phyloP scores from a whole-genome alignment of 2,797 vertebrate species.

The Mycteria americana region DNA sequence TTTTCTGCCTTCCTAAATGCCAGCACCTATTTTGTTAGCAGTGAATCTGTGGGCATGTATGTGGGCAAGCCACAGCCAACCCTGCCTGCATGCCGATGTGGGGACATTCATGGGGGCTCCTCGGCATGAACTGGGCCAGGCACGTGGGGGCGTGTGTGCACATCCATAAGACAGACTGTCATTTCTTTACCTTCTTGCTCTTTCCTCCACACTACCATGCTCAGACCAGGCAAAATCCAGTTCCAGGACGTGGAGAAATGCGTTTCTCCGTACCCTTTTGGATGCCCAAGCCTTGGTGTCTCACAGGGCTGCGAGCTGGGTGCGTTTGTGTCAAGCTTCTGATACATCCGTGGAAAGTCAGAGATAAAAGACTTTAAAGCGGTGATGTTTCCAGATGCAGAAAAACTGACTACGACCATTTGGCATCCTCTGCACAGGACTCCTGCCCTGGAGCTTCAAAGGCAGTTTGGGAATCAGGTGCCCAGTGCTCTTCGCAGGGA shows the following conservation, averaged over 20 bases:
- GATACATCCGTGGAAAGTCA: background rate
- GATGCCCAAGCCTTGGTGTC: background rate
- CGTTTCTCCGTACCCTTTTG: background rate
- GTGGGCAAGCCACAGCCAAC: background rate
- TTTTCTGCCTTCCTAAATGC: background rate
- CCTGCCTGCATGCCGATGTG: background rate
- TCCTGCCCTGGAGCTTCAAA: background rate
- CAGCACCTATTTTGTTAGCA: background rate
- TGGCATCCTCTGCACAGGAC: background rate
- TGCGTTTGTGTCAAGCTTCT: background rate
- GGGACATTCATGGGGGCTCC: background rate
- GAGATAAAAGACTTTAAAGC: background rate
- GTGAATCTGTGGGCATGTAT: background rate
- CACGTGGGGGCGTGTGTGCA: accelerated
- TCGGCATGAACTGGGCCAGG: background rate
- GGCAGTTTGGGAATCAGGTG: background rate
- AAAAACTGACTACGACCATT: background rate
- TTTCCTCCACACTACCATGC: background rate
- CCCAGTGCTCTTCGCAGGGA: background rate
- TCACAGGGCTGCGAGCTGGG: background rate
- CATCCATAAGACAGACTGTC: background rate
- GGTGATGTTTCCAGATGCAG: background rate
- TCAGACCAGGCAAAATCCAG: background rate
- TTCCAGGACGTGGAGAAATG: background rate
- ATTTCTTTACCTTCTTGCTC: background rate